Conservation (phyloP, 2,797 vertebrate species). For the Miichthys miiuy region DNA sequence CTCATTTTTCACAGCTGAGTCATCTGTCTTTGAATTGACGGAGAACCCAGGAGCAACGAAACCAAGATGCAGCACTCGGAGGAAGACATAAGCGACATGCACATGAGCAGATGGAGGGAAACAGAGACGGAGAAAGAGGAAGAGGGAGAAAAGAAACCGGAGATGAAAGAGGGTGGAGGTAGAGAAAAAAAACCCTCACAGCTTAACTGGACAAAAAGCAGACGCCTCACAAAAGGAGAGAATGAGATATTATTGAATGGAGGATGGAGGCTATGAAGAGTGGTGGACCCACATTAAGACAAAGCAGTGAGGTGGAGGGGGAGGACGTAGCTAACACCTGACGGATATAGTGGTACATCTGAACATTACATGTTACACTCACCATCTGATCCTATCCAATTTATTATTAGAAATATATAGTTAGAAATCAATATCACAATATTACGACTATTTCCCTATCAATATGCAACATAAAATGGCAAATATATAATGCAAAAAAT, state of each 20-base stretch:
- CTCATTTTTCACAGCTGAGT: slow-evolving; percentile 67
- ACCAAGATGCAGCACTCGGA: slow-evolving; percentile 50
- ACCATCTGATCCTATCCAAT: neutral
- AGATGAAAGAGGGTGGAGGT: slow-evolving; percentile 22
- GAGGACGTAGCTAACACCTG: neutral
- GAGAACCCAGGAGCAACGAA: slow-evolving; percentile 55
- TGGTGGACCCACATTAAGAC: slow-evolving; percentile 10
- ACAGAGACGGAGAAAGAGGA: neutral
- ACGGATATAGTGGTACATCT: neutral
- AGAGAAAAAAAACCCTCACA: neutral
- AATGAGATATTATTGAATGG: slow-evolving; percentile 22
- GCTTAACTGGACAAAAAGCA: slow-evolving; percentile 37
- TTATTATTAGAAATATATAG: neutral
- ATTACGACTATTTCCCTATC: too few relatives aligned
- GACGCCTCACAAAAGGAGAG: slow-evolving; percentile 20
- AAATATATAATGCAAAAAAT: too few relatives aligned
- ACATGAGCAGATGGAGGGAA: slow-evolving; percentile 48
- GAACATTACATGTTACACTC: slow-evolving; percentile 1
- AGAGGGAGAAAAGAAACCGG: neutral
- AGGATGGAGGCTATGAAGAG: slow-evolving; percentile 10
- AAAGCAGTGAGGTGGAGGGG: neutral
- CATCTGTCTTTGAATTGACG: slow-evolving; percentile 65
- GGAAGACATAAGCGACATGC: slow-evolving; percentile 37
- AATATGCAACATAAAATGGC: too few relatives aligned
- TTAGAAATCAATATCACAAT: too few relatives aligned